These are phyloP conservation scores for Hypselothyrea guttata DNA, from an alignment of 2,888 invertebrate species.

Conservation along the genomic window DNA sequence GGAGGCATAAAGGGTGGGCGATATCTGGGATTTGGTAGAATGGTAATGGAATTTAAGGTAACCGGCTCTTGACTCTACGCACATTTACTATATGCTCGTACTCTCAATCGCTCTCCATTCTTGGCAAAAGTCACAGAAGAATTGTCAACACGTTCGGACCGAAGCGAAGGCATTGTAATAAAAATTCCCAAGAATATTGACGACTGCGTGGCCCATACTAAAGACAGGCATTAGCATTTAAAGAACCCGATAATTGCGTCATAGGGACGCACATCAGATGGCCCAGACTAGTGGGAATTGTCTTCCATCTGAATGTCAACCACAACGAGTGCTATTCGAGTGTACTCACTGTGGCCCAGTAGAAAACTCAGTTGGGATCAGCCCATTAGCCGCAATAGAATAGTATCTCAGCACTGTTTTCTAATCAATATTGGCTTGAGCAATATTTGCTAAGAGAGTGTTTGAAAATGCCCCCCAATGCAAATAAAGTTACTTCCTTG, in stretches of 20 bases:
- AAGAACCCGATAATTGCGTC: slow-evolving; percentile 46
- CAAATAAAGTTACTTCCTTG: no score
- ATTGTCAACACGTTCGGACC: slow-evolving; percentile 49
- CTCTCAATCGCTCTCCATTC: slow-evolving; percentile 4
- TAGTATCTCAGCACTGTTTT: no score
- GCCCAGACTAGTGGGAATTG: slow-evolving; percentile 14
- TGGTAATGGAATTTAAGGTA: not conserved
- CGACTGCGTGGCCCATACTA: slow-evolving; percentile 57
- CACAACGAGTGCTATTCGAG: no score
- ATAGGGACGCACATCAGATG: slow-evolving; percentile 24
- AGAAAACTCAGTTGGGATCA: no score
- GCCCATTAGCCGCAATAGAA: no score
- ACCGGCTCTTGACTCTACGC: slow-evolving; percentile 28
- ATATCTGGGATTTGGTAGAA: not conserved
- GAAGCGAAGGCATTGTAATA: slow-evolving; percentile 49
- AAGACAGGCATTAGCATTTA: slow-evolving; percentile 63
- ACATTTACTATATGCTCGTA: not conserved
- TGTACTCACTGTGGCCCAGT: no score
- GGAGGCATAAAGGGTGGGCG: not conserved
- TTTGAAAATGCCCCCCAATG: no score
- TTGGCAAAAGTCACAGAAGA: slow-evolving; percentile 11
- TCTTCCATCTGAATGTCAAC: not conserved
- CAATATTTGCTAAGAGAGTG: no score
- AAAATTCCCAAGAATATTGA: slow-evolving; percentile 58
- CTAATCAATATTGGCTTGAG: no score